Conservation (phyloP, 1,140 invertebrate genomes). For the Papilio polytes region DNA sequence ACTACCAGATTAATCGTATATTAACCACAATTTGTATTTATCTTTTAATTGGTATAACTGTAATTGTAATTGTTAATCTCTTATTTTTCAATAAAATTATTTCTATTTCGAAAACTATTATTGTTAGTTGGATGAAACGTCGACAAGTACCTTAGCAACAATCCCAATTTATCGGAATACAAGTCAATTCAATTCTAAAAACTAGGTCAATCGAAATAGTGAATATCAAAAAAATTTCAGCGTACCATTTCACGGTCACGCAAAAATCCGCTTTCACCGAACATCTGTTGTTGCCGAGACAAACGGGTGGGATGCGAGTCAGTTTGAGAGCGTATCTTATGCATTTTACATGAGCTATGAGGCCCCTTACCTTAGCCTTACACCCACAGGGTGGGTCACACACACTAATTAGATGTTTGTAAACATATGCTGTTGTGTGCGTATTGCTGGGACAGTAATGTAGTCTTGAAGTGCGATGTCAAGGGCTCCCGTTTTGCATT, state of each 20-base stretch:
- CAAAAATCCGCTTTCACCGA: slow-evolving; percentile 65
- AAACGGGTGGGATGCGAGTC: slow-evolving; percentile 54
- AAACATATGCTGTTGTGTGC: slow-evolving; percentile 58
- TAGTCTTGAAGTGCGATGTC: slow-evolving; percentile 67
- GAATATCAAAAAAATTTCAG: slow-evolving; percentile 44
- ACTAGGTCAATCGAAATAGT: background rate
- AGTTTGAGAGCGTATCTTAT: slow-evolving; percentile 79
- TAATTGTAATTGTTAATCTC: too few relatives aligned
- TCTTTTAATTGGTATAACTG: too few relatives aligned
- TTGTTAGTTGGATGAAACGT: too few relatives aligned
- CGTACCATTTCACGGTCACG: slow-evolving; percentile 66
- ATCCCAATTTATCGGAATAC: too few relatives aligned
- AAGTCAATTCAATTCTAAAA: too few relatives aligned
- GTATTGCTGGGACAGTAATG: slow-evolving; percentile 57
- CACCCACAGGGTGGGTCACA: slow-evolving; percentile 61
- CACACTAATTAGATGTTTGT: slow-evolving; percentile 73
- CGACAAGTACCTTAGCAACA: too few relatives aligned
- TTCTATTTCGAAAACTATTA: too few relatives aligned
- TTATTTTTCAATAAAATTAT: too few relatives aligned
- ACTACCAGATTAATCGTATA: too few relatives aligned
- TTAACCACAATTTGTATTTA: too few relatives aligned
- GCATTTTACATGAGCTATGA: slow-evolving; percentile 84
- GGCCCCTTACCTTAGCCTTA: slow-evolving; percentile 72
- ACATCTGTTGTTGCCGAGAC: slow-evolving; percentile 66
- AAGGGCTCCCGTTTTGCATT: slow-evolving; percentile 60